Conservation (phyloP, 92 coral and sea anemone species). For the Epizoanthus illoricatus region DNA sequence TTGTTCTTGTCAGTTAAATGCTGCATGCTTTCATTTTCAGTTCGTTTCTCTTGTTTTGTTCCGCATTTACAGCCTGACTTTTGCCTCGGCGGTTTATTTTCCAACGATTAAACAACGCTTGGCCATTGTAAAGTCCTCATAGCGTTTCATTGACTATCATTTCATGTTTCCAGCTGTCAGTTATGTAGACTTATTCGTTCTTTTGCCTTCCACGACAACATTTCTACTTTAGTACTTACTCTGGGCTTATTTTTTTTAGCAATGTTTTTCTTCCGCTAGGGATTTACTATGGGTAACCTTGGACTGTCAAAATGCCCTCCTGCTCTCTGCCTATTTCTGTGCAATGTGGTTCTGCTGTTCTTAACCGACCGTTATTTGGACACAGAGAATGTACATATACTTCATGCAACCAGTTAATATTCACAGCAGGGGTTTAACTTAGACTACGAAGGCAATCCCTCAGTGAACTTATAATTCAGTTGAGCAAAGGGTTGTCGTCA, state of each 20-base stretch:
- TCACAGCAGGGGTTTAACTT: neutral
- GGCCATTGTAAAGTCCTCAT: too few relatives aligned
- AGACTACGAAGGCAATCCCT: neutral
- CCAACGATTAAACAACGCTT: neutral
- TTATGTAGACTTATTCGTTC: too few relatives aligned
- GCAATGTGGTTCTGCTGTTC: too few relatives aligned
- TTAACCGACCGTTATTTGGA: neutral
- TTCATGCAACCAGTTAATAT: neutral
- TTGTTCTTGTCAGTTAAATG: neutral
- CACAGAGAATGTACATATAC: neutral
- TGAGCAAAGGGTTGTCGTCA: constrained; percentile 25
- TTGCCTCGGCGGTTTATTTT: neutral
- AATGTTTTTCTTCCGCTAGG: too few relatives aligned
- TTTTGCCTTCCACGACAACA: too few relatives aligned
- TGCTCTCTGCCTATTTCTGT: too few relatives aligned
- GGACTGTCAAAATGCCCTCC: too few relatives aligned
- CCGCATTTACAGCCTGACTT: neutral
- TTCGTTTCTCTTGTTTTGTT: neutral
- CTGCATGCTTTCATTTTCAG: neutral
- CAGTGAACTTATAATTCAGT: constrained; percentile 13
- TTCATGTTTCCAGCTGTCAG: too few relatives aligned
- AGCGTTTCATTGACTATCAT: too few relatives aligned
- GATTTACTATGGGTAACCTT: too few relatives aligned
- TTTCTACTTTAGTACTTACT: too few relatives aligned
- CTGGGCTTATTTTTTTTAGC: too few relatives aligned